Evolutionary conservation across 1,140 invertebrate genomes (phyloP).

Genomic region (Hesperophylax magnus): DNA sequence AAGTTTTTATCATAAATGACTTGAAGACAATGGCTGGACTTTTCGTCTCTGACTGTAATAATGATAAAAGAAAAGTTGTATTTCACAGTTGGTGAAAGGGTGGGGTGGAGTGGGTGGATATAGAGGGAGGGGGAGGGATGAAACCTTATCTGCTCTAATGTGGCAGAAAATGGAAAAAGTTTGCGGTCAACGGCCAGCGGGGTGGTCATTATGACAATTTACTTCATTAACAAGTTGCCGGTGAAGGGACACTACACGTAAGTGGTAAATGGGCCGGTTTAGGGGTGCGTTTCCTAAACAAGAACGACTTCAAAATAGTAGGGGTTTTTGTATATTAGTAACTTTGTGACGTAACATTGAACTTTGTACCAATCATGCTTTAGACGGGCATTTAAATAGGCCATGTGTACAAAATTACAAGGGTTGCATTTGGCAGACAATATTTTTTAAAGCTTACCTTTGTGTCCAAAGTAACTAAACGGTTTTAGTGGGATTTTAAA

Average conservation of each 20-base stretch:
- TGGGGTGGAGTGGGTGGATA: not conserved
- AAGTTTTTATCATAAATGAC: slow-evolving; percentile 53
- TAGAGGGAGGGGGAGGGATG: not conserved
- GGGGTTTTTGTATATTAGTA: not conserved
- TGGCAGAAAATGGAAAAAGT: slow-evolving; percentile 54
- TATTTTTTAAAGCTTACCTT: too few species aligned
- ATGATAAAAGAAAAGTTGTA: slow-evolving; percentile 55
- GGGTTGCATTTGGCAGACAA: too few species aligned
- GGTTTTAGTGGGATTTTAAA: too few species aligned
- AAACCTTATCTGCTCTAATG: slow-evolving; percentile 40
- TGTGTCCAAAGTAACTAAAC: too few species aligned
- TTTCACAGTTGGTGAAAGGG: not conserved
- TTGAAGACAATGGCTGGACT: slow-evolving; percentile 49
- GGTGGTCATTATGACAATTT: slow-evolving; percentile 39
- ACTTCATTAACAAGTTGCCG: slow-evolving; percentile 40
- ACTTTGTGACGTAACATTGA: too few species aligned
- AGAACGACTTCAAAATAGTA: not conserved
- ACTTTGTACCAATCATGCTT: too few species aligned
- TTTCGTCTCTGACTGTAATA: slow-evolving; percentile 37
- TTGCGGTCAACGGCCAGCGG: slow-evolving; percentile 22
- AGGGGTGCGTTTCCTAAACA: slow-evolving; percentile 22
- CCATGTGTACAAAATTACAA: too few species aligned
- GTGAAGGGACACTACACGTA: slow-evolving; percentile 14
- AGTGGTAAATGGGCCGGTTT: slow-evolving; percentile 29
- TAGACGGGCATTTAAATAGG: too few species aligned